Evolutionary conservation across 2,888 invertebrate species (phyloP).

Genomic region (Drosophila austrosaltans): DNA sequence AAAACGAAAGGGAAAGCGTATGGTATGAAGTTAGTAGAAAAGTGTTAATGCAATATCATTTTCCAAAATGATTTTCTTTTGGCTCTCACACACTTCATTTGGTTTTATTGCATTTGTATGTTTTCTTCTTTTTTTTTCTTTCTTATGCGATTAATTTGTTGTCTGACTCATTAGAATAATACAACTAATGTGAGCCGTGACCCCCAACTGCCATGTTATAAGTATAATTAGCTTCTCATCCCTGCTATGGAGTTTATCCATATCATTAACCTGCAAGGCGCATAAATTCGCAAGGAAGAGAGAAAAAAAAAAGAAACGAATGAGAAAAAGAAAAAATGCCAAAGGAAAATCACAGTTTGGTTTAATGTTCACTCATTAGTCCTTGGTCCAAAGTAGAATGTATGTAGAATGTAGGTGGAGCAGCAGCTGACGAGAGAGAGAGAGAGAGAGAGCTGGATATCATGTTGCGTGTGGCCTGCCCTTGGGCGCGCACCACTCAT

Average conservation of each 20-base stretch:
- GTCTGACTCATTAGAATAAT: constrained; percentile 53
- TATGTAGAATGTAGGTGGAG: not conserved
- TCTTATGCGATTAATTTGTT: constrained; percentile 70
- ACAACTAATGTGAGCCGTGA: constrained; percentile 57
- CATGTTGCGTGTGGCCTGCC: constrained; percentile 17
- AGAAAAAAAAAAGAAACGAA: constrained; percentile 38
- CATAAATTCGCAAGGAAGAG: constrained; percentile 58
- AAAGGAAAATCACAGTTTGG: constrained; percentile 66
- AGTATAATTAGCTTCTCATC: constrained; percentile 62
- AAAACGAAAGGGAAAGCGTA: not conserved
- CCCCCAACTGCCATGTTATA: constrained; percentile 39
- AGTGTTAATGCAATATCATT: constrained; percentile 42
- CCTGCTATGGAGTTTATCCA: constrained; percentile 43
- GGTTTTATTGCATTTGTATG: constrained; percentile 38
- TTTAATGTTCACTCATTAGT: constrained; percentile 61
- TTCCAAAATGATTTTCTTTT: constrained; percentile 37
- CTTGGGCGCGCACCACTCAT: constrained; percentile 16
- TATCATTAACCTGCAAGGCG: constrained; percentile 69
- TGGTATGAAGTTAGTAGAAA: constrained; percentile 6
- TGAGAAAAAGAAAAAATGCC: constrained; percentile 12
- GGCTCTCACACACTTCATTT: constrained; percentile 30
- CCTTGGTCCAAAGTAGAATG: constrained; percentile 17
- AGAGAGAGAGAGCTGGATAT: not conserved
- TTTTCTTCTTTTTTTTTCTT: constrained; percentile 2
- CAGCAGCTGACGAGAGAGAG: not conserved